Percentiles rank a stretch among this genome's conserved stretches.
Conservation (phyloP, 1,140 invertebrate genomes). For the Spodoptera litura region DNA sequence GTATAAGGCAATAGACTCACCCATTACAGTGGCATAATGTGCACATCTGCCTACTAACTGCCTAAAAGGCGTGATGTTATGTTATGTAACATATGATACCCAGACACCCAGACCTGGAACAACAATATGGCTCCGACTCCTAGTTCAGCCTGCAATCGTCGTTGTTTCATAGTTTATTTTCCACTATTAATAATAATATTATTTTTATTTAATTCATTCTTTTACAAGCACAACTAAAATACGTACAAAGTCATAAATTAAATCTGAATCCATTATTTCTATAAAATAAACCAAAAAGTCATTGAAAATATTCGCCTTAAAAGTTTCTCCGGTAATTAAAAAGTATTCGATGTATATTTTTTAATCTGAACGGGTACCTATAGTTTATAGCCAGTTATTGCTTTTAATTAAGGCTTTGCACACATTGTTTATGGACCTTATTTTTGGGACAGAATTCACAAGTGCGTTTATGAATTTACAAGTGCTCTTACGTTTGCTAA, state of each 20-base stretch:
- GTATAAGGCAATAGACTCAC: no score
- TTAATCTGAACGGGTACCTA: constrained; percentile 31
- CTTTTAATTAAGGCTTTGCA: constrained; percentile 58
- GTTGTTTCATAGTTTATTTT: not conserved
- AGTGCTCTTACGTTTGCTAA: no score
- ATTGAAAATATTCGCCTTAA: constrained; percentile 51
- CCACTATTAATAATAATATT: no score
- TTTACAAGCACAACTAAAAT: no score
- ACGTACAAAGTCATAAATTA: not conserved
- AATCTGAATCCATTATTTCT: not conserved
- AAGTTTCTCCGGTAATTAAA: constrained; percentile 53
- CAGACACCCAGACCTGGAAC: no score
- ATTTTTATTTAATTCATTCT: no score
- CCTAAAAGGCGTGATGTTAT: no score
- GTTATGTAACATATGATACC: no score
- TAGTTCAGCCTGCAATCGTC: not conserved
- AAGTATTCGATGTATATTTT: constrained; percentile 56
- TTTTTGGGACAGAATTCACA: not conserved
- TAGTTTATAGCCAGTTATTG: constrained; percentile 50
- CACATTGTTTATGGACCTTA: constrained; percentile 25
- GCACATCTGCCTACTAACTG: no score
- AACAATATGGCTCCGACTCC: no score
- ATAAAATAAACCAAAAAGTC: not conserved
- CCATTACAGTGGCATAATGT: no score
- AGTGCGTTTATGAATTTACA: not conserved